Evolutionary conservation across 2,113 vertebrate genomes (phyloP), one percentile per base, ranked within the genome.

Genomic region (Catharus minimus): DNA sequence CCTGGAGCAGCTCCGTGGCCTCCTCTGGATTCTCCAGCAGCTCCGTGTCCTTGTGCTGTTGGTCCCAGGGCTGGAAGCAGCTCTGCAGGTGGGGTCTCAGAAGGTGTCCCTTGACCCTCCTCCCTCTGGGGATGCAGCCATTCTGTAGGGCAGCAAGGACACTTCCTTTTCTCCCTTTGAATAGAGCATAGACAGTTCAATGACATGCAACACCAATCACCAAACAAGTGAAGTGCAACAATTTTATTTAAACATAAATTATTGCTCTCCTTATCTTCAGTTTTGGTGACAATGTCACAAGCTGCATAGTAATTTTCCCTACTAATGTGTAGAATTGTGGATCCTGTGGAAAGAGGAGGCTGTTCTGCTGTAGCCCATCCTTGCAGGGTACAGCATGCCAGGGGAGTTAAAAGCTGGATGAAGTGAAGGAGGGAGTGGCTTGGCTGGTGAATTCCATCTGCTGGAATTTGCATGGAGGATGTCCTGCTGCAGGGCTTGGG

Each of bases 41-140:
- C 41, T 79, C 50, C 36, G 15, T 0, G 0, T 46, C 38, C 13
- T 33, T 4, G 38, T 18, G 26, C 9, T 3, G 1, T 7, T 2
- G 38, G 10, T 38, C 15, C 15, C 44, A 46, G 38, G 11, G 12
- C 15, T 53, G 53, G 61, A 55, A 50, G 33, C 61, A 67, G 68
- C 33, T 18, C n/a, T 67, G 39, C 20, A 53, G 38, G 28, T 15
- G 39, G 16, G 11, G 39, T 30, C n/a, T 21, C 46, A 53, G 60
- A 13, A 50, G n/a, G 23, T 53, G 24, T 30, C 61, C 30, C 53
- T 39, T 7, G 46, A 39, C 16, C 61, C 33, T 58, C 46, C 30
- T 44, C 46, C 24, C 53, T 43, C 58, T 73, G 44, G 18, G 38
- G 44, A 27, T 67, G 61, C 44, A 16, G 52, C 0, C 13, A 2